These are phyloP conservation scores for Megalonaias nervosa DNA, from an alignment of 1,140 invertebrate species.

Conservation along the genomic window DNA sequence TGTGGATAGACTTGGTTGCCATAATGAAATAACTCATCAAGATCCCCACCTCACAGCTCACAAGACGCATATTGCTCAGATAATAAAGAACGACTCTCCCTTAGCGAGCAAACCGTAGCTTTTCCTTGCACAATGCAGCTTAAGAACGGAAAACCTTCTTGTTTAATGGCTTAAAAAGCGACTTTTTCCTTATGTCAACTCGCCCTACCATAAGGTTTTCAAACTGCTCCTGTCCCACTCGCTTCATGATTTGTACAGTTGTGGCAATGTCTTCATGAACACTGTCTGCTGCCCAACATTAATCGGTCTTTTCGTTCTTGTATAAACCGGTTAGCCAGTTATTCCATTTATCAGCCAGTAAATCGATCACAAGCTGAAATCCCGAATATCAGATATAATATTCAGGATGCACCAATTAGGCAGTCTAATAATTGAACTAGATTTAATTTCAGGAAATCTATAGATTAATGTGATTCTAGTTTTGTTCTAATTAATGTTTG, in stretches of 20 bases:
- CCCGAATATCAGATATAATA: no score
- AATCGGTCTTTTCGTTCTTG: slow-evolving; percentile 32
- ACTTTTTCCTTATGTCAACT: background rate
- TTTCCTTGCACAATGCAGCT: background rate
- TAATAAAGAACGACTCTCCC: slow-evolving; percentile 33
- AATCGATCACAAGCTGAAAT: no score
- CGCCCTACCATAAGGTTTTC: slow-evolving; percentile 6
- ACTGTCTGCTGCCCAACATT: slow-evolving; percentile 22
- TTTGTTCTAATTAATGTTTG: no score
- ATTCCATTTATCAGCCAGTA: background rate
- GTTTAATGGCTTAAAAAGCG: slow-evolving; percentile 10
- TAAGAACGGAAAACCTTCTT: slow-evolving; percentile 25
- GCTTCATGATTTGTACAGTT: slow-evolving; percentile 1
- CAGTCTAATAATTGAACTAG: no score
- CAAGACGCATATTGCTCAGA: slow-evolving; percentile 37
- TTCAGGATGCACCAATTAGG: no score
- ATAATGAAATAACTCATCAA: slow-evolving; percentile 47
- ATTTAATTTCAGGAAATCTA: no score
- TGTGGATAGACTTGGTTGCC: slow-evolving; percentile 48
- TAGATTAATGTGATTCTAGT: no score
- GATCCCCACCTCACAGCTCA: slow-evolving; percentile 39
- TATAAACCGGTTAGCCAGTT: slow-evolving; percentile 40
- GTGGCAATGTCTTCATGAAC: slow-evolving; percentile 5
- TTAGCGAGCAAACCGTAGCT: slow-evolving; percentile 10
- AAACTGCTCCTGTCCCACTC: slow-evolving; percentile 11